These are phyloP conservation scores for Channallabes apus DNA, from an alignment of 2,797 vertebrate species.

Conservation along the genomic window DNA sequence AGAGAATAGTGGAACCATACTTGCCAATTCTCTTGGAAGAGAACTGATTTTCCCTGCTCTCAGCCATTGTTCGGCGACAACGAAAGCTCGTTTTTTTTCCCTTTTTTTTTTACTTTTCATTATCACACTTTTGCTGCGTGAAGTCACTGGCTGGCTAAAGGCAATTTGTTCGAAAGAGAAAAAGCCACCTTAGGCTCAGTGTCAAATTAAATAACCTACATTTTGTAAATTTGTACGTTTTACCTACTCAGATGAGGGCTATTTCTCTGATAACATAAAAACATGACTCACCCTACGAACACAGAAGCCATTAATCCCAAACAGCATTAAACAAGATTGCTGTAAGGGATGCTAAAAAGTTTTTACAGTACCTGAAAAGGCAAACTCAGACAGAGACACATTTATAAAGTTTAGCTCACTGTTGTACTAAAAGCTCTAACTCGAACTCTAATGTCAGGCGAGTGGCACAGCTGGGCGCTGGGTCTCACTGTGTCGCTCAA, in stretches of 20 bases:
- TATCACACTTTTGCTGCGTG: slow-evolving; percentile 3
- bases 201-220: slow-evolving; percentile 21
- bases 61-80: not conserved
- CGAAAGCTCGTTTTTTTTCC: not conserved
- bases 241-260: not conserved
- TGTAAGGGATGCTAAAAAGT: not conserved
- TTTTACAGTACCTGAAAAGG: not conserved
- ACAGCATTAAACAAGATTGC: not conserved
- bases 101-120: slow-evolving; percentile 22
- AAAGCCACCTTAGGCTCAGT: not conserved
- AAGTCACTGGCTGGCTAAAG: slow-evolving; percentile 12
- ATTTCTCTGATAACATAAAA: not conserved
- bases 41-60: slow-evolving; percentile 11
- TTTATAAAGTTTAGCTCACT: slow-evolving; percentile 13
- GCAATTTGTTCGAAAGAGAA: slow-evolving; percentile 2
- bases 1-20: slow-evolving; percentile 2
- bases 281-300: not conserved
- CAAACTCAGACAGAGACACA: not conserved
- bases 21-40: slow-evolving; percentile 16
- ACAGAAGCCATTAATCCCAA: not conserved
- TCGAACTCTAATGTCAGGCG: not conserved
- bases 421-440: slow-evolving; percentile 20
- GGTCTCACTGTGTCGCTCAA: slow-evolving; percentile 2
- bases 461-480: not conserved
- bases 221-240: slow-evolving; percentile 5